These are phyloP conservation scores for Dascillus cervinus DNA, from an alignment of 2,888 invertebrate species.

Conservation along the genomic window DNA sequence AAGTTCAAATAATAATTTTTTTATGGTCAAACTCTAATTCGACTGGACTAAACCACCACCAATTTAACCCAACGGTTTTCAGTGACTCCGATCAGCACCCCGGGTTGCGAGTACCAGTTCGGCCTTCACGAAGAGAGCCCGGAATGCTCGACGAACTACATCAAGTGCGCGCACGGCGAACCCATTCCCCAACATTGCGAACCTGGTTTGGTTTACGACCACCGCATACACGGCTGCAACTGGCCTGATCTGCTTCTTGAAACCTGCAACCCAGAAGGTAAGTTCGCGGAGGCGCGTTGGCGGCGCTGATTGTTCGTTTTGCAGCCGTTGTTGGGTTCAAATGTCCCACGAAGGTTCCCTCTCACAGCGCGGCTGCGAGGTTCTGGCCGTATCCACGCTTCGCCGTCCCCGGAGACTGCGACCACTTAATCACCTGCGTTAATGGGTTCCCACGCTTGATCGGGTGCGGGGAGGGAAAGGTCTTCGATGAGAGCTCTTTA, in stretches of 20 bases:
- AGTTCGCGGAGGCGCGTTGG: slow-evolving; percentile 1
- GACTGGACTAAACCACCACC: background rate
- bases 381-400: slow-evolving; percentile 92
- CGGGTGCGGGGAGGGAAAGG: slow-evolving; percentile 79
- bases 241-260: slow-evolving; percentile 89
- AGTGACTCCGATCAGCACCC: slow-evolving; percentile 74
- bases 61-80: slow-evolving; percentile 22
- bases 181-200: slow-evolving; percentile 76
- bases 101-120: slow-evolving; percentile 82
- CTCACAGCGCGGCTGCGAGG: slow-evolving; percentile 72
- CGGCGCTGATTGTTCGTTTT: slow-evolving; percentile 17
- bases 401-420: slow-evolving; percentile 80
- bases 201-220: slow-evolving; percentile 82
- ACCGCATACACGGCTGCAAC: slow-evolving; percentile 81
- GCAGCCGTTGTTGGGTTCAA: slow-evolving; percentile 85
- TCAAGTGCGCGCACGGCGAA: slow-evolving; percentile 78
- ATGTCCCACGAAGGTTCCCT: slow-evolving; percentile 78
- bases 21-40: too few species aligned
- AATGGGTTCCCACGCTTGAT: slow-evolving; percentile 83
- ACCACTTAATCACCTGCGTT: slow-evolving; percentile 83
- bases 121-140: slow-evolving; percentile 77
- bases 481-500: slow-evolving; percentile 74
- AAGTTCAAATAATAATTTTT: too few species aligned
- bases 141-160: slow-evolving; percentile 77
- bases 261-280: slow-evolving; percentile 84